Base-by-base conservation (phyloP, 2,797 vertebrate species). In the Acanthiza pusilla region DNA sequence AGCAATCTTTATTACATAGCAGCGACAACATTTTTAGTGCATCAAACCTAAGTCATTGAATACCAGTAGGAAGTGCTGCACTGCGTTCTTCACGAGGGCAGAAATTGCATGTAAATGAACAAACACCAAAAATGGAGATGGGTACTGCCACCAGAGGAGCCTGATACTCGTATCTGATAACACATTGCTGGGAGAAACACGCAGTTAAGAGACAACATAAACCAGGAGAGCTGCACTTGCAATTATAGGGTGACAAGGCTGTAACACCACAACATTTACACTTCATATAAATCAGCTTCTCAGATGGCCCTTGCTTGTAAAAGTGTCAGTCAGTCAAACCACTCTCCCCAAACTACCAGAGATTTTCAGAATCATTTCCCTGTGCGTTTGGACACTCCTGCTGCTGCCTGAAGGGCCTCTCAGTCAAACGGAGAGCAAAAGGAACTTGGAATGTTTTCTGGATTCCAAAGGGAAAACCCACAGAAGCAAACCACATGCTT, bases 231-330 rank as follows among this genome's bases (percentile, higher is more conserved):
- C 73, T 74, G 48, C 53, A 54, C 87, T 70, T 68, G 85, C 60
- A 79, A 61, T 94, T 94, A 87, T 14, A 86, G 89, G 67, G 60
- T 63, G 75, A 42, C 85, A 57, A 80, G 83, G 93, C 71, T 72
- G 29, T 89, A 94, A 91, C 77, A 48, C 66, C 79, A 67, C 76
- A 65, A 62, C 82, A 73, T 93, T 96, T 96, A 95, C 32, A 79
- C 63, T 86, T 72, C 76, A 23, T 85, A 92, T 93, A 94, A 91
- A 91, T 92, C 93, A 93, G 53, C 29, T 43, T 30, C 58, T 93
- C 67, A 58, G 65, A 82, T 58, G 63, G 85, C 34, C 67, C 65
- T 50, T 47, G 25, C 54, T 13, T 94, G 88, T 95, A 61, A 68
- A 86, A 92, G 26, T 43, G 40, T 13, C 89, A 94, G 58, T 54